These are phyloP conservation scores for Monochamus saltuarius DNA, from an alignment of 1,140 invertebrate species.

Conservation along the genomic window DNA sequence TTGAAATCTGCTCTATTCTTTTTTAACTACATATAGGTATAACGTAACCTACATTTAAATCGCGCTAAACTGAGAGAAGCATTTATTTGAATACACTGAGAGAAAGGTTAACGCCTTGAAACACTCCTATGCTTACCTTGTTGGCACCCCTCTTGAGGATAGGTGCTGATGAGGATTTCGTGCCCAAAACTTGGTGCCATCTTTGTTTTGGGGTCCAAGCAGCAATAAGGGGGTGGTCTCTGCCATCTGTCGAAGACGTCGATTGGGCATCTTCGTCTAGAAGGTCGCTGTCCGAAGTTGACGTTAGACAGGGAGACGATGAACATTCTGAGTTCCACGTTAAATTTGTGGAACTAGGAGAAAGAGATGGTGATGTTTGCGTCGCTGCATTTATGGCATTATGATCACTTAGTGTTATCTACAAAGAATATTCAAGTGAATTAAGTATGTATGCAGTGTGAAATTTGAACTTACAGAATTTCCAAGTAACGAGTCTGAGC, in stretches of 20 bases:
- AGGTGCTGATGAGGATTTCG: slow-evolving; percentile 39
- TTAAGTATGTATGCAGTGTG: too few species aligned
- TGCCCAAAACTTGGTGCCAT: slow-evolving; percentile 13
- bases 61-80: too few species aligned
- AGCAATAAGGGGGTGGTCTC: neutral
- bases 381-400: slow-evolving; percentile 23
- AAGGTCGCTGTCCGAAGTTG: slow-evolving; percentile 17
- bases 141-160: slow-evolving; percentile 36
- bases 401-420: slow-evolving; percentile 9
- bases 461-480: neutral
- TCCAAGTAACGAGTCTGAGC: neutral
- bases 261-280: slow-evolving; percentile 19
- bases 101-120: too few species aligned
- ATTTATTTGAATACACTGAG: too few species aligned
- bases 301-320: slow-evolving; percentile 35
- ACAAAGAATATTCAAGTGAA: neutral
- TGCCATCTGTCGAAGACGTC: slow-evolving; percentile 9
- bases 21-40: too few species aligned
- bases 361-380: slow-evolving; percentile 42
- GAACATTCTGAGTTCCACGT: slow-evolving; percentile 45
- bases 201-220: neutral
- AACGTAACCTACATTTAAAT: too few species aligned
- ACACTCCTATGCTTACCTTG: neutral
- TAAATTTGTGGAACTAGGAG: slow-evolving; percentile 43
- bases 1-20: too few species aligned